phyloP scores from a whole-genome alignment of 2,797 vertebrate species.

The Eupleurogrammus muticus region DNA sequence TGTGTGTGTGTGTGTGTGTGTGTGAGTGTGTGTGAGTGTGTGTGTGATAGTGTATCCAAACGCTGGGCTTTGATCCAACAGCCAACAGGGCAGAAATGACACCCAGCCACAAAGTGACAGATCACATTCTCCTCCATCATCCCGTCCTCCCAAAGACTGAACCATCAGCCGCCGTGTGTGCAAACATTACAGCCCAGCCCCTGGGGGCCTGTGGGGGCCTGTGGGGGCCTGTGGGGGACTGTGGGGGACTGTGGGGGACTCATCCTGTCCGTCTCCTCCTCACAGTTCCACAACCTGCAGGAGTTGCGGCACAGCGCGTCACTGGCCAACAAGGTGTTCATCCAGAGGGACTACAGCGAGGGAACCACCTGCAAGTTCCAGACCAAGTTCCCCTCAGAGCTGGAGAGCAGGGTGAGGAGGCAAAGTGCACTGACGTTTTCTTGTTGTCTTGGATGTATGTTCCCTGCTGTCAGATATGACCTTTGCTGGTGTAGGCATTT shows the following conservation, averaged over 20 bases:
- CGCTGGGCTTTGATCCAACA: slow-evolving; percentile 72
- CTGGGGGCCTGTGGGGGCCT: too few species aligned
- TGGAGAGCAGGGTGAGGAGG: slow-evolving; percentile 93
- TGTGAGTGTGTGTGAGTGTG: slow-evolving; percentile 30
- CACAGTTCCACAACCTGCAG: slow-evolving; percentile 88
- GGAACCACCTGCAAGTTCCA: slow-evolving; percentile 97
- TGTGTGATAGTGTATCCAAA: slow-evolving; percentile 53
- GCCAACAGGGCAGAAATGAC: slow-evolving; percentile 49
- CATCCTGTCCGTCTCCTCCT: slow-evolving; percentile 16
- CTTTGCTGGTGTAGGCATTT: too few species aligned
- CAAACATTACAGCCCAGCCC: slow-evolving; percentile 50
- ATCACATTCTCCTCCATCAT: slow-evolving; percentile 67
- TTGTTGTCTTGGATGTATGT: not conserved
- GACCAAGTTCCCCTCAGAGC: slow-evolving; percentile 95
- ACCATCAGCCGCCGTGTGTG: slow-evolving; percentile 61
- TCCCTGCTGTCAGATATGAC: too few species aligned
- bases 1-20: not conserved
- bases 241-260: not conserved
- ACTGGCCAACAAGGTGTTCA: slow-evolving; percentile 95
- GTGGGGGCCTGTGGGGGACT: not conserved
- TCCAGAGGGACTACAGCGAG: slow-evolving; percentile 96
- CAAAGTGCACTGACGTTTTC: not conserved
- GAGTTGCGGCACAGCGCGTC: slow-evolving; percentile 95
- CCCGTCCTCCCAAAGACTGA: slow-evolving; percentile 25
- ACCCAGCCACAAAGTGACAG: slow-evolving; percentile 59